These are phyloP conservation scores for Onychostoma macrolepis DNA, from an alignment of 2,113 vertebrate genomes.

Conservation along the genomic window DNA sequence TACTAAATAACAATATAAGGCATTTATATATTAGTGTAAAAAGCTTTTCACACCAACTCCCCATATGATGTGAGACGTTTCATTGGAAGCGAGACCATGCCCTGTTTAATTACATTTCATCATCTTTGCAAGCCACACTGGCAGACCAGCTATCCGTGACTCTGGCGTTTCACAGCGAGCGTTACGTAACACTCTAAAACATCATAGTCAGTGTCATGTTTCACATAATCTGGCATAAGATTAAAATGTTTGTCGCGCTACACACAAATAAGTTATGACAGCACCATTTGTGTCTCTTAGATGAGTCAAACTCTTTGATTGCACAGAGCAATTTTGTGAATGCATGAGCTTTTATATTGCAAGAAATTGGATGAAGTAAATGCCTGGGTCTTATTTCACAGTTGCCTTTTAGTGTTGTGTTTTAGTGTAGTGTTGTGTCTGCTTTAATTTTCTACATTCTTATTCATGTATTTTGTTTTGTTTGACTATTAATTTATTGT, in stretches of 20 bases:
- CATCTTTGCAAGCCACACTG: constrained; percentile 11
- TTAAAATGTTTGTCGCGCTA: constrained; percentile 20
- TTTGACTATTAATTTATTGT: not conserved
- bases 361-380: not conserved
- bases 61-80: not conserved
- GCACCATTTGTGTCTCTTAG: constrained; percentile 17
- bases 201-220: constrained; percentile 24
- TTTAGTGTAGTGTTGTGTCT: not conserved
- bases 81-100: not conserved
- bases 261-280: not conserved
- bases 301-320: not conserved
- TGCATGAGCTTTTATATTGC: not conserved
- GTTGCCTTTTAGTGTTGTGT: not conserved
- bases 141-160: constrained; percentile 15
- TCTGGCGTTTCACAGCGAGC: not conserved
- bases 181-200: constrained; percentile 12
- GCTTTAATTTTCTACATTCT: not conserved
- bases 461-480: not conserved
- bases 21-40: not conserved
- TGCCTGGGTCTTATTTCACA: not conserved
- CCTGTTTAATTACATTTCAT: constrained; percentile 23
- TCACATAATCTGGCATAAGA: constrained; percentile 27
- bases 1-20: not conserved
- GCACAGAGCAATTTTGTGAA: not conserved
- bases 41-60: not conserved